phyloP scores from a whole-genome alignment of 2,888 invertebrate species.

The Ganaspis brasiliensis region DNA sequence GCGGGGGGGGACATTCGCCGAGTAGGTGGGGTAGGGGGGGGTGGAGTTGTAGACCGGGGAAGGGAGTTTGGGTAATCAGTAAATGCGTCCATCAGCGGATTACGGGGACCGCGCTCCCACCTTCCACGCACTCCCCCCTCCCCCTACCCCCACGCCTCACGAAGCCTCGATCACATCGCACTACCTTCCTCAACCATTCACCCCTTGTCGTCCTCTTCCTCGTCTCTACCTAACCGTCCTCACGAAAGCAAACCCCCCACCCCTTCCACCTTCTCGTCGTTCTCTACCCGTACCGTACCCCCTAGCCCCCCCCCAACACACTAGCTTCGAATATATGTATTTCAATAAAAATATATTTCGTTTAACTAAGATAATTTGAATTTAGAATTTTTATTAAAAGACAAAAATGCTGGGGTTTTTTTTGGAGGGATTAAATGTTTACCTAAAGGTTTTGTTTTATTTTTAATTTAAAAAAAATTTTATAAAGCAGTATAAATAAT shows the following conservation, averaged over 20 bases:
- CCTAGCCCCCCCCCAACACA: too few relatives aligned
- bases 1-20: slow-evolving; percentile 14
- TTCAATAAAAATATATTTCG: too few relatives aligned
- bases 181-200: slow-evolving; percentile 59
- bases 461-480: too few relatives aligned
- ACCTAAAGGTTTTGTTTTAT: too few relatives aligned
- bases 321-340: too few relatives aligned
- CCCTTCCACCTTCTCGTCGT: not conserved
- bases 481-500: too few relatives aligned
- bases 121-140: slow-evolving; percentile 50
- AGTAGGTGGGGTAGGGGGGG: slow-evolving; percentile 6
- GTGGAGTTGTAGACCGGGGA: too few relatives aligned
- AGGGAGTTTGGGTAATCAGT: slow-evolving; percentile 75
- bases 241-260: not conserved
- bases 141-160: slow-evolving; percentile 59
- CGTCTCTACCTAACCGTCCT: slow-evolving; percentile 6
- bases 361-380: too few relatives aligned
- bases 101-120: slow-evolving; percentile 72
- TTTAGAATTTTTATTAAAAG: too few relatives aligned
- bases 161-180: slow-evolving; percentile 55
- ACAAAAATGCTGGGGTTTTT: too few relatives aligned
- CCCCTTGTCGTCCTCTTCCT: slow-evolving; percentile 53
- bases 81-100: slow-evolving; percentile 78
- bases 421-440: too few relatives aligned
- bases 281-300: too few relatives aligned